Base-by-base conservation (phyloP, 2,797 vertebrate genomes). In the Mallotus villosus region DNA sequence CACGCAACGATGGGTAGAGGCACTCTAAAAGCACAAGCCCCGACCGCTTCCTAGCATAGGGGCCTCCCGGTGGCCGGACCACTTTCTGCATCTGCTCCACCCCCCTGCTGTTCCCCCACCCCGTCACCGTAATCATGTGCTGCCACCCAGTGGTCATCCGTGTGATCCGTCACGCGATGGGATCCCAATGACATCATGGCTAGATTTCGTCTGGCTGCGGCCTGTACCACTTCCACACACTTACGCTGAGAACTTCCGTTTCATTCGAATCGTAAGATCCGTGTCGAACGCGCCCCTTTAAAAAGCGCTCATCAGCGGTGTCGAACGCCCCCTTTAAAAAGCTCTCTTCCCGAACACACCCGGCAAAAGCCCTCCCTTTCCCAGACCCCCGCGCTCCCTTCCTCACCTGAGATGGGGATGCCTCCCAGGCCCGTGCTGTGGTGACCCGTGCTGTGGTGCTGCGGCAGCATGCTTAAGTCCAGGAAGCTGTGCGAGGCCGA, bases 341-440 rank as follows among this genome's bases (percentile, higher is more conserved):
- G 12, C 41, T 46, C 2, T 46, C 1, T 55, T 55, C 51, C 51
- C 19, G 51, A 17, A 55, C 16, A 4, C 16, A 6, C 16, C 16
- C 5, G 9, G 8, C 6, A 16, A 27, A 9, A 24, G 17, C 29
- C 3, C 61, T n/a, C 61, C 25, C 32, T 5, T 27, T 34, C 61
- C 61, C 61, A 63, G 61, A 63, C 27, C 27, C 41, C 12, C 41
- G 41, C 12, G 41, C 41, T 46, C 32, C 9, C 34, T 55, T 27
- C 92, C 94, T 90, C 93, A 96, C 95, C 95, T 95, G 94, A 91
- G 87, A 96, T 94, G 87, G 94, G 90, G 74, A 96, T 93, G 86
- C 95, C 95, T 92, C 96, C 94, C 74, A 96, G 93, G 90, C 94
- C 95, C 82, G 93, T 94, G 89, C 87, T 95, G 91, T 95, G 95